Base-by-base conservation (phyloP, 2,113 vertebrate species). In the Herpailurus yagouaroundi region DNA sequence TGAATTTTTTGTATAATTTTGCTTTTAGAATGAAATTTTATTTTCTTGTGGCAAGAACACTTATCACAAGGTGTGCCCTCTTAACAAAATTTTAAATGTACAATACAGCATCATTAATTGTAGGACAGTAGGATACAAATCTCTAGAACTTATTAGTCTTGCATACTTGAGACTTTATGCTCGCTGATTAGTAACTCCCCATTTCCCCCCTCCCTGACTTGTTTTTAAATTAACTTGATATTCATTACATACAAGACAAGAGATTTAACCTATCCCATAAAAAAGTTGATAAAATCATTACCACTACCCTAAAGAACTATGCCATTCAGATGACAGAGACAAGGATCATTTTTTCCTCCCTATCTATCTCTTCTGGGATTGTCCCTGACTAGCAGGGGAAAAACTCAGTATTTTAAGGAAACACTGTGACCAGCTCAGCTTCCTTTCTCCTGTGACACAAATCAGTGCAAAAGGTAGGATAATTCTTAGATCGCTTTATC, bases 241-340 rank as follows among this genome's bases (percentile, higher is more conserved):
- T 50, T 52, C 92, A 86, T 36, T 88, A 93, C n/a, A 84, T 23
- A 33, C 2, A 71, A 91, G 68, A 80, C 13, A 94, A 91, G 36
- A 85, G 48, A 69, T 45, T 91, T 80, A 89, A 63, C 14, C 48
- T 69, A 76, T 6, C 21, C 52, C 31, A 68, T 4, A 76, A 81
- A 68, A 95, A 93, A 84, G 69, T 31, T 93, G 77, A 27, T 52
- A n/a, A 87, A 91, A 85, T 84, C 63, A 81, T 90, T 57, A 81
- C 55, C n/a, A 33, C 74, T 83, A 68, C 33, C 27, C 76, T 66
- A 25, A 95, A 91, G 31, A 96, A 83, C 0, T 80, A 3, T 68
- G 66, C 16, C 27, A 94, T 60, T 89, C 63, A 55, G 95, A 73
- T 74, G 74, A 55, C 13, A n/a, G 68, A 45, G 12, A 68, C 71